These are phyloP conservation scores for Lottia gigantea DNA, from an alignment of 2,888 invertebrate species.

Conservation along the genomic window DNA sequence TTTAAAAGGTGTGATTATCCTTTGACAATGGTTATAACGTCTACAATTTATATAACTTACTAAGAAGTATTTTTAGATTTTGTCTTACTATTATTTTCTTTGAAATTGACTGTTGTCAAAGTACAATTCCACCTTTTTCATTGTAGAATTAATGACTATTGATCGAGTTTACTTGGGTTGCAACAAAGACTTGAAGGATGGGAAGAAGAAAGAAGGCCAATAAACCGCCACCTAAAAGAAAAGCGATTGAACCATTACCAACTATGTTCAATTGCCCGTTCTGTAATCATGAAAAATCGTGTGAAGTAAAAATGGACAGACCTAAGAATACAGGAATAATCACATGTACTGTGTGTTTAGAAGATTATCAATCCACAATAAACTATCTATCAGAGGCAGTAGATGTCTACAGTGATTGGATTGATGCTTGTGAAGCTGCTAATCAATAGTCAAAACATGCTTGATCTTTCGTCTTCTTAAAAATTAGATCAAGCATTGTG, in stretches of 20 bases:
- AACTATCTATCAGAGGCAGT: slow-evolving; percentile 95
- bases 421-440: slow-evolving; percentile 97
- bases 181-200: slow-evolving; percentile 73
- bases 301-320: slow-evolving; percentile 99
- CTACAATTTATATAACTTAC: too few relatives aligned
- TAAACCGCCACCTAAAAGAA: slow-evolving; percentile 95
- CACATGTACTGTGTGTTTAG: slow-evolving; percentile 93
- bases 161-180: too few relatives aligned
- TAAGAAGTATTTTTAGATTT: too few relatives aligned
- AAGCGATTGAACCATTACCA: slow-evolving; percentile 92
- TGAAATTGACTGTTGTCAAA: too few relatives aligned
- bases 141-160: too few relatives aligned
- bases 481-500: too few relatives aligned
- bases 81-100: too few relatives aligned
- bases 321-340: slow-evolving; percentile 92
- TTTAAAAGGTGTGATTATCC: too few relatives aligned
- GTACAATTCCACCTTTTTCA: too few relatives aligned
- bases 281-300: slow-evolving; percentile 98
- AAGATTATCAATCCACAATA: slow-evolving; percentile 96
- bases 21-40: too few relatives aligned
- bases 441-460: slow-evolving; percentile 72
- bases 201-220: slow-evolving; percentile 96
- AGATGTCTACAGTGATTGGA: slow-evolving; percentile 99
- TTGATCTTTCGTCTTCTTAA: background rate
- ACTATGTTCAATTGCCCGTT: slow-evolving; percentile 98